A percentile compares a stretch with the other conserved stretches of the same genome.
These are phyloP conservation scores for Drosophila emarginata DNA, from an alignment of 2,888 invertebrate species.

Conservation along the genomic window DNA sequence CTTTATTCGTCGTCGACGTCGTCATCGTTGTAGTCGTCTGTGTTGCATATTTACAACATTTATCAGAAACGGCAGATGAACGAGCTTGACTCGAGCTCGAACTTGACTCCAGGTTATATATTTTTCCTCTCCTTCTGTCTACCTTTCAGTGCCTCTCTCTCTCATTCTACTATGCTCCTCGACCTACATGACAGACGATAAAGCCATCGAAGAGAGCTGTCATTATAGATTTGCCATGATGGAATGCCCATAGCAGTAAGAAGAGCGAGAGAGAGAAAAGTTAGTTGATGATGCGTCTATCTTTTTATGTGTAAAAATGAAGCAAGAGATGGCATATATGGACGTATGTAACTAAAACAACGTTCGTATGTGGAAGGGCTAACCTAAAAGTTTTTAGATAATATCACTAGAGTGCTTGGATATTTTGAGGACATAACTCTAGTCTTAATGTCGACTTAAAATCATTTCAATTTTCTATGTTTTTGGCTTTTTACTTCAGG, in stretches of 20 bases:
- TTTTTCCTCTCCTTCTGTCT: background rate
- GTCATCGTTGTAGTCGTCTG: slow-evolving; percentile 8
- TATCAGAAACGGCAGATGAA: slow-evolving; percentile 51
- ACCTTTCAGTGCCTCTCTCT: background rate
- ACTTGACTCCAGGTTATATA: slow-evolving; percentile 57
- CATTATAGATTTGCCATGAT: slow-evolving; percentile 72
- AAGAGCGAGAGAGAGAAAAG: background rate
- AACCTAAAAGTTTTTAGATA: background rate
- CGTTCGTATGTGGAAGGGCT: background rate
- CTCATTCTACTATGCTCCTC: slow-evolving; percentile 8
- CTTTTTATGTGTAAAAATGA: slow-evolving; percentile 2
- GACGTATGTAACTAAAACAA: background rate
- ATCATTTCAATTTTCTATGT: background rate
- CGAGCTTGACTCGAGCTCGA: slow-evolving; percentile 33
- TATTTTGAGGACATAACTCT: too few species aligned
- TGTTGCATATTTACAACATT: slow-evolving; percentile 63
- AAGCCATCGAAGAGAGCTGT: slow-evolving; percentile 60
- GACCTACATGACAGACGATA: slow-evolving; percentile 37
- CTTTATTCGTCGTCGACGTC: background rate
- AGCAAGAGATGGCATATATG: background rate
- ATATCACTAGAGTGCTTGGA: background rate
- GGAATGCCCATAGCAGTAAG: slow-evolving; percentile 53
- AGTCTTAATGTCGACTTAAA: background rate
- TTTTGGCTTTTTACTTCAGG: background rate
- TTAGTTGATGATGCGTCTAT: slow-evolving; percentile 53